Base-by-base conservation (phyloP, 2,113 vertebrate genomes). In the Verasper variegatus region DNA sequence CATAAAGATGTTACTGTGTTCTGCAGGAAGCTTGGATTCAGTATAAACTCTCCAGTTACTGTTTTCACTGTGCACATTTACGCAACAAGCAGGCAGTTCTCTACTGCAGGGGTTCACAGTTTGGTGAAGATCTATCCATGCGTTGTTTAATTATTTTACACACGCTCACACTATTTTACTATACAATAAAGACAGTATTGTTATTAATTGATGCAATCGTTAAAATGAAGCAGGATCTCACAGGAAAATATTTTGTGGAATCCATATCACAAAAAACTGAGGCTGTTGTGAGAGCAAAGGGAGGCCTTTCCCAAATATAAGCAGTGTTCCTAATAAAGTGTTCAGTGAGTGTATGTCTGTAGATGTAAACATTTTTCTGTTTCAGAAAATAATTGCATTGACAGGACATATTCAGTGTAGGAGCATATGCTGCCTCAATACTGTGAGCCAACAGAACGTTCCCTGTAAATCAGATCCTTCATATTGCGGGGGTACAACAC, bases 381-480 rank as follows among this genome's bases (percentile, higher is more conserved):
- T 21, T 51, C 18, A 8, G 55, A 18, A 65, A 60, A 51, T 47
- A 59, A 66, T 65, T 78, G 12, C 10, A 12, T 56, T 13, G 4
- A 58, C 10, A 26, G 18, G 1, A 14, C 24, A 15, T 63, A 54
- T 65, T 76, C 26, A 27, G 42, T 45, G 3, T 12, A 14, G 27
- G 23, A 21, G n/a, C 23, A 45, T 17, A 62, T 63, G 62, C 23
- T 67, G 54, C 42, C 18, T 58, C 23, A 18, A 10, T 15, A 1
- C 35, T 12, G 40, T 26, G 21, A 57, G 61, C 37, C 21, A 70
- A 57, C 54, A 42, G 56, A 26, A 57, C 27, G 47, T 71, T 15
- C 2, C 40, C 23, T 27, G 17, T 12, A 68, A 68, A 73, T 80
- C 6, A 42, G 14, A 64, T 65, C 10, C 51, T 35, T 59, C 24